Evolutionary conservation across 1,140 invertebrate species (phyloP).

Genomic region (Orchestia grillus): DNA sequence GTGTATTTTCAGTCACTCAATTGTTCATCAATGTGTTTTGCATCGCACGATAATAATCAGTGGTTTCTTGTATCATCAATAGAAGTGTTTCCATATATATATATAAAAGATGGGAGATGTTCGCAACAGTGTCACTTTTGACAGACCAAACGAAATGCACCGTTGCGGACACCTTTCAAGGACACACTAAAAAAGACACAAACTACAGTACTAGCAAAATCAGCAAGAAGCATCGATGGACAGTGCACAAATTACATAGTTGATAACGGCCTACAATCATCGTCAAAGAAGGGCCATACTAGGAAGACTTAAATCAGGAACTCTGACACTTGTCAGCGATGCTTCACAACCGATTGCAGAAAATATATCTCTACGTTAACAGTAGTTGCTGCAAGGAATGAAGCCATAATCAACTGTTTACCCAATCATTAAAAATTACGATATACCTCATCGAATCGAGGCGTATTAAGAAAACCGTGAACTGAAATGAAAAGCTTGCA

Average conservation of each 20-base stretch:
- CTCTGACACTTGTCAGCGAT: not conserved
- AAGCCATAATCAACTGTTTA: not conserved
- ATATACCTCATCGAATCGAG: not conserved
- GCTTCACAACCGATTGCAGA: slow-evolving; percentile 18
- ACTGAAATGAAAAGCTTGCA: not conserved
- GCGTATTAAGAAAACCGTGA: not conserved
- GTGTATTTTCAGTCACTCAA: slow-evolving; percentile 49
- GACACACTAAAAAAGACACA: slow-evolving; percentile 44
- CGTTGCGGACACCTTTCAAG: slow-evolving; percentile 27
- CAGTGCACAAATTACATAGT: not conserved
- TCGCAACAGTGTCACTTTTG: not conserved
- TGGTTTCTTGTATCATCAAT: slow-evolving; percentile 48
- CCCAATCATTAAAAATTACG: not conserved
- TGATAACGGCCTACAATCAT: not conserved
- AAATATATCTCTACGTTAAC: slow-evolving; percentile 16
- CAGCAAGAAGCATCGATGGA: not conserved
- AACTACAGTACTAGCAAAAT: slow-evolving; percentile 33
- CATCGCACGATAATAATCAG: slow-evolving; percentile 48
- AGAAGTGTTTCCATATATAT: slow-evolving; percentile 51
- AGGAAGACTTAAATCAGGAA: not conserved
- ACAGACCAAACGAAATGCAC: not conserved
- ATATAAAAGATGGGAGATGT: slow-evolving; percentile 6
- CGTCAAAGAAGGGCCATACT: not conserved
- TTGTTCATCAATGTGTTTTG: slow-evolving; percentile 15
- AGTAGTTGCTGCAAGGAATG: not conserved